Base-by-base conservation (phyloP, 1,140 invertebrate genomes). In the Physella acuta region DNA sequence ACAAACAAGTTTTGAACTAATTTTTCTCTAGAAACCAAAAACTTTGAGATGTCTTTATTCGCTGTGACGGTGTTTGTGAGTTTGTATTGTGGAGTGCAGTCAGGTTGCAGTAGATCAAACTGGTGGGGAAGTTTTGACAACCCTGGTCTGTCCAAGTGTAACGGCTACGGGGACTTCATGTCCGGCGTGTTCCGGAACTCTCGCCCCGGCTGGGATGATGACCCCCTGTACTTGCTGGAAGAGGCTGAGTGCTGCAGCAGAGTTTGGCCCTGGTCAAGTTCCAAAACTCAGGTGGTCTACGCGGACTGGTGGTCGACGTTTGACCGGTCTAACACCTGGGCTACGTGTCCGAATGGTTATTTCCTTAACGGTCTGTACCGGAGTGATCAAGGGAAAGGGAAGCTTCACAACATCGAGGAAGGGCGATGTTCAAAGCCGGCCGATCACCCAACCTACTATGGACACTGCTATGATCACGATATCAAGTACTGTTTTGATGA, bases 161-260 rank as follows among this genome's bases (percentile, higher is more conserved):
- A n/a, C n/a, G n/a, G n/a, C n/a, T n/a, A n/a, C n/a, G n/a, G n/a
- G n/a, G n/a, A n/a, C n/a, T n/a, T n/a, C n/a, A n/a, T n/a, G n/a
- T n/a, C n/a, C n/a, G n/a, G n/a, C n/a, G n/a, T n/a, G n/a, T n/a
- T n/a, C n/a, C n/a, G n/a, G n/a, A n/a, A n/a, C n/a, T n/a, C n/a
- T n/a, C n/a, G n/a, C n/a, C n/a, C n/a, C n/a, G n/a, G n/a, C n/a
- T n/a, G n/a, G n/a, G n/a, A n/a, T n/a, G 51, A 52, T 59, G 56
- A 59, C 56, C 8, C 17, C 56, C 3, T 59, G 26, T 24, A 8
- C 56, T 59, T 59, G 56, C 8, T 59, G 28, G 56, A 59, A 17
- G 3, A 8, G 33, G 56, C 33, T 34, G 8, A 34, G 28, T 59
- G 56, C 56, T 59, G 56, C 28, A 17, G 20, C 28, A 34, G 17